A percentile compares a stretch with the other conserved stretches of the same genome.
These are phyloP conservation scores for Ethmia dodecea DNA, from an alignment of 2,888 invertebrate species.

Conservation along the genomic window DNA sequence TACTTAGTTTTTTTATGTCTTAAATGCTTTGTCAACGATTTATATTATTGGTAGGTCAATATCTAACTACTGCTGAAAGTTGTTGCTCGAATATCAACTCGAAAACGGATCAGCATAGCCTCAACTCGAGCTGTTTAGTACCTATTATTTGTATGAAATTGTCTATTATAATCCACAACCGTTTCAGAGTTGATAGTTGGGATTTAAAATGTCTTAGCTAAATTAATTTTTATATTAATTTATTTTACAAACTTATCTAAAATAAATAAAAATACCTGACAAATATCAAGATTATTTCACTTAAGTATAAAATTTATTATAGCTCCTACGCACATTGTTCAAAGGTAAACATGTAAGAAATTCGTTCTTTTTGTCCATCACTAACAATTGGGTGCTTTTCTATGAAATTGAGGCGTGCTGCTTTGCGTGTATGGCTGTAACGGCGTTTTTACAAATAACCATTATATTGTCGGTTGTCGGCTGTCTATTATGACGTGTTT, in stretches of 20 bases:
- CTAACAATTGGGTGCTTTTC: slow-evolving; percentile 44
- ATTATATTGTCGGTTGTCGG: slow-evolving; percentile 43
- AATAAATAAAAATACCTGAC: slow-evolving; percentile 2
- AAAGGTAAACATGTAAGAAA: slow-evolving; percentile 58
- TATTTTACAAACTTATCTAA: too few relatives aligned
- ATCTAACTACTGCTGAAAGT: too few relatives aligned
- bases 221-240: too few relatives aligned
- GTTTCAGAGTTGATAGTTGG: too few relatives aligned
- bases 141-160: too few relatives aligned
- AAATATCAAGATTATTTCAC: slow-evolving; percentile 36
- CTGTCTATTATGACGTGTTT: slow-evolving; percentile 48
- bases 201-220: background rate
- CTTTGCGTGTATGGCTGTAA: slow-evolving; percentile 16
- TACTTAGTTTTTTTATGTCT: too few relatives aligned
- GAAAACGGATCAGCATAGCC: too few relatives aligned
- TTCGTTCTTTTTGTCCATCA: slow-evolving; percentile 50
- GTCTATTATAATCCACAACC: too few relatives aligned
- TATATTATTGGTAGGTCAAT: too few relatives aligned
- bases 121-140: too few relatives aligned
- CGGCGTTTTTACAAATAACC: slow-evolving; percentile 45
- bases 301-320: slow-evolving; percentile 30
- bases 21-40: too few relatives aligned
- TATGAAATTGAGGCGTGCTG: slow-evolving; percentile 34
- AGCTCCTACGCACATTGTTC: slow-evolving; percentile 58
- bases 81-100: too few relatives aligned